Evolutionary conservation across 1,140 invertebrate species (phyloP).

Genomic region (Polypedilum vanderplanki): DNA sequence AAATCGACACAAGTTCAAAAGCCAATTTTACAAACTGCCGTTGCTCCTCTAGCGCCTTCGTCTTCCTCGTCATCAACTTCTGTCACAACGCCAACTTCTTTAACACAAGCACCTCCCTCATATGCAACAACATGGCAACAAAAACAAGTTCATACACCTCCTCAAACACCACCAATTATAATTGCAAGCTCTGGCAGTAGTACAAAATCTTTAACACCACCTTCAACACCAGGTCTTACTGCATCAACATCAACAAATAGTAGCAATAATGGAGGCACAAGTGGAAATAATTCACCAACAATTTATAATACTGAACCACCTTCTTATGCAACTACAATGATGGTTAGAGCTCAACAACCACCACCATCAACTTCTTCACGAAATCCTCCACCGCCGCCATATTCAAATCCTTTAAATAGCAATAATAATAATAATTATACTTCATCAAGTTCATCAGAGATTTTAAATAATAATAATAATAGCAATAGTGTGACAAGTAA

Average conservation of each 20-base stretch:
- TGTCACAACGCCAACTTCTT: constrained; percentile 39
- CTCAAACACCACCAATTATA: constrained; percentile 36
- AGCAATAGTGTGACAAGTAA: constrained; percentile 42
- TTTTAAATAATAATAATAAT: constrained; percentile 43
- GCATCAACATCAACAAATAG: constrained; percentile 38
- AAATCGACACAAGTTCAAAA: constrained; percentile 92
- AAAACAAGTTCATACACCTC: constrained; percentile 43
- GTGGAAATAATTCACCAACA: constrained; percentile 37
- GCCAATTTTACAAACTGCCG: constrained; percentile 86
- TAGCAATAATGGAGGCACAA: constrained; percentile 33
- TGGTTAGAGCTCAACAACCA: constrained; percentile 55
- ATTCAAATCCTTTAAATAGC: constrained; percentile 48
- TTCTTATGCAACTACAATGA: constrained; percentile 86
- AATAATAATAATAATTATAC: constrained; percentile 38
- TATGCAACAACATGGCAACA: constrained; percentile 72
- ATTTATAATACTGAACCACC: constrained; percentile 82
- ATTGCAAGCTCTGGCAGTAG: constrained; percentile 37
- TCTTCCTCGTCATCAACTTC: constrained; percentile 33
- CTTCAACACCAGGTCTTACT: constrained; percentile 48
- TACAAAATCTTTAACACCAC: constrained; percentile 50
- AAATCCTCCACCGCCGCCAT: constrained; percentile 63
- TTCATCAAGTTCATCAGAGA: constrained; percentile 43
- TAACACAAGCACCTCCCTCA: constrained; percentile 62
- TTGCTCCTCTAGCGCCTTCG: constrained; percentile 71
- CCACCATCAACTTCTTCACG: constrained; percentile 45